Base-by-base conservation (phyloP, 1,140 invertebrate genomes). In the Bombus vancouverensis region DNA sequence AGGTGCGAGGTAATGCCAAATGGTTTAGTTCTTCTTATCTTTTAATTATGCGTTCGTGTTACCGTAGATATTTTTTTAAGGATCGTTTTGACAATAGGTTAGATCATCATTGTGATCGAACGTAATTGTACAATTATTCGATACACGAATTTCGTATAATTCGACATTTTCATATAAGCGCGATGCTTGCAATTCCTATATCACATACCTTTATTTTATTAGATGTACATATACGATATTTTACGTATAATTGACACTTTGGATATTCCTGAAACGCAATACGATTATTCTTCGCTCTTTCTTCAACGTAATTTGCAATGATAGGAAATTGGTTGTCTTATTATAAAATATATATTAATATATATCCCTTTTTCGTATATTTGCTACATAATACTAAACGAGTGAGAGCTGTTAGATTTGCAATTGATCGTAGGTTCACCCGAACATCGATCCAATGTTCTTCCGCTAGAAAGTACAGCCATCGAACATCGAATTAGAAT, bases 81-180 rank as follows among this genome's bases (percentile, higher is more conserved):
- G 37, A 71, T 81, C 34, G 47, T 32, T 83, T 71, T 34, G 65
- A 47, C 9, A 44, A 79, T 79, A 79, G 25, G 15, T 84, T 79
- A 37, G 15, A 59, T 42, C 44, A 37, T 79, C 22, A 37, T 62
- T 70, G 65, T 57, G 82, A 44, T 78, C 42, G 42, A 66, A 77
- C n/a, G 22, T 72, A 71, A 79, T 71, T 44, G 3, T 78, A 70
- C 37, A 15, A 68, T 83, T 77, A 76, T 77, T 77, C 53, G 62
- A 76, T 76, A 66, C 25, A 76, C 3, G 28, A 77, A 32, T 68
- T 76, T 57, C 62, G 12, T 72, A 37, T 32, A 39, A n/a, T 81
- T 28, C 47, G 53, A n/a, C 32, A 42, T 25, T 10, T 37, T 37
- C 68, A 10, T 8, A 25, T 1, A 37, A 25, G 25, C 13, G 28